phyloP scores from a whole-genome alignment of 2,888 invertebrate species.

The Drosophila pegasa region DNA sequence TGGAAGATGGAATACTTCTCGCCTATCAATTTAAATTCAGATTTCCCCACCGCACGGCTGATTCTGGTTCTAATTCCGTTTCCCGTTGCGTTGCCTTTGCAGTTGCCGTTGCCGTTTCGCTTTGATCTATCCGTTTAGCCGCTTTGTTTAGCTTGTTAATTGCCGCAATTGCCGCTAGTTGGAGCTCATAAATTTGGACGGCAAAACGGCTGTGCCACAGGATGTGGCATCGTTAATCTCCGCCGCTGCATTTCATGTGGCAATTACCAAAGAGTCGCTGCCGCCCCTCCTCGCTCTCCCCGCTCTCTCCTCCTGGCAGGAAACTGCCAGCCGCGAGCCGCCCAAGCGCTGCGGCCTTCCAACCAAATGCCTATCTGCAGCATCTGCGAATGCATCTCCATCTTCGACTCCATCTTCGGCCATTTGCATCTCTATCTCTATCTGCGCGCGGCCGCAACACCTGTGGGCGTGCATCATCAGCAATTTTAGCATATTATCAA shows the following conservation, averaged over 20 bases:
- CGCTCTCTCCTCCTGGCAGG: slow-evolving; percentile 45
- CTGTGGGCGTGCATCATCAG: slow-evolving; percentile 79
- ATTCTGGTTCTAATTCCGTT: neutral
- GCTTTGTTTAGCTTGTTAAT: slow-evolving; percentile 64
- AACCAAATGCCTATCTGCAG: slow-evolving; percentile 60
- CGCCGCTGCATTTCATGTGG: slow-evolving; percentile 44
- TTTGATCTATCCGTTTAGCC: slow-evolving; percentile 63
- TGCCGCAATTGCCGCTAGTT: slow-evolving; percentile 64
- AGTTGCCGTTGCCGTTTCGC: slow-evolving; percentile 7
- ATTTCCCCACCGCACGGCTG: neutral
- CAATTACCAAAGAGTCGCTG: slow-evolving; percentile 53
- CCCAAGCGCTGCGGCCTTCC: slow-evolving; percentile 13
- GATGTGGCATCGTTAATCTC: slow-evolving; percentile 75
- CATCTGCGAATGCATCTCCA: slow-evolving; percentile 36
- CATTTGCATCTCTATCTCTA: slow-evolving; percentile 38
- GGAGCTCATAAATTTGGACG: slow-evolving; percentile 73
- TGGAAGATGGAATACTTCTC: neutral
- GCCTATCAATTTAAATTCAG: neutral
- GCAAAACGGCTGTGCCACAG: slow-evolving; percentile 63
- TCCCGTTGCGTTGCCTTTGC: slow-evolving; percentile 3
- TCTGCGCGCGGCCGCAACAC: slow-evolving; percentile 40
- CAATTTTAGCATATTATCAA: slow-evolving; percentile 81
- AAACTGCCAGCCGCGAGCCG: slow-evolving; percentile 62
- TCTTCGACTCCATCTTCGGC: slow-evolving; percentile 26
- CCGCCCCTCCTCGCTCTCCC: neutral